Percentiles rank a stretch among this genome's conserved stretches.
phyloP scores from a whole-genome alignment of 2,888 invertebrate genomes.

The Latrodectus hesperus region DNA sequence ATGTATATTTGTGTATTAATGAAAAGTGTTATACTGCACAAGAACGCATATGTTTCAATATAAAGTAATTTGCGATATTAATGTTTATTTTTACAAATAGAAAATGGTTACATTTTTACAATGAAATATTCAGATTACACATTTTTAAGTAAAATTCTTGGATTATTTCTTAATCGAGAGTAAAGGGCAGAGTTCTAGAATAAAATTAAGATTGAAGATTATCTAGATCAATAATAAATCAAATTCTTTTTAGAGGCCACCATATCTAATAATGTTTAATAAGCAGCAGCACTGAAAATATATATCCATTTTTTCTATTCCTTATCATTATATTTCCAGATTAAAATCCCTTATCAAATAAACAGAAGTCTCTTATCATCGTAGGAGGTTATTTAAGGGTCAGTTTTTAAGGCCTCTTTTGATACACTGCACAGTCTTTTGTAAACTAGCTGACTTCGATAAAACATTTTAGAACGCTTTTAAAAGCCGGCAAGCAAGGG shows the following conservation, averaged over 20 bases:
- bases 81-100: too few relatives aligned
- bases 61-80: too few relatives aligned
- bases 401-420: conserved; percentile 37
- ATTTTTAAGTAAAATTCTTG: too few relatives aligned
- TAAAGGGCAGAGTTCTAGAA: too few relatives aligned
- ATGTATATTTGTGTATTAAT: too few relatives aligned
- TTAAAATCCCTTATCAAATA: conserved; percentile 64
- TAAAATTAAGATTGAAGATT: background rate
- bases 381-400: conserved; percentile 32
- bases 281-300: conserved; percentile 23
- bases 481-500: conserved; percentile 16
- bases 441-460: conserved; percentile 58
- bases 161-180: too few relatives aligned
- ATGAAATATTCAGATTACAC: too few relatives aligned
- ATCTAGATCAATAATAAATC: conserved; percentile 48
- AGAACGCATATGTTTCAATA: too few relatives aligned
- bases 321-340: conserved; percentile 64
- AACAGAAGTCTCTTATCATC: conserved; percentile 48
- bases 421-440: conserved; percentile 47
- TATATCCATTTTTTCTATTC: conserved; percentile 16
- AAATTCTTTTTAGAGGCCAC: conserved; percentile 33
- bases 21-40: too few relatives aligned
- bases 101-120: too few relatives aligned
- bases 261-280: conserved; percentile 40
- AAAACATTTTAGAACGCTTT: conserved; percentile 44